These are phyloP conservation scores for Pseudopipra pipra DNA, from an alignment of 2,113 vertebrate species.

Conservation along the genomic window DNA sequence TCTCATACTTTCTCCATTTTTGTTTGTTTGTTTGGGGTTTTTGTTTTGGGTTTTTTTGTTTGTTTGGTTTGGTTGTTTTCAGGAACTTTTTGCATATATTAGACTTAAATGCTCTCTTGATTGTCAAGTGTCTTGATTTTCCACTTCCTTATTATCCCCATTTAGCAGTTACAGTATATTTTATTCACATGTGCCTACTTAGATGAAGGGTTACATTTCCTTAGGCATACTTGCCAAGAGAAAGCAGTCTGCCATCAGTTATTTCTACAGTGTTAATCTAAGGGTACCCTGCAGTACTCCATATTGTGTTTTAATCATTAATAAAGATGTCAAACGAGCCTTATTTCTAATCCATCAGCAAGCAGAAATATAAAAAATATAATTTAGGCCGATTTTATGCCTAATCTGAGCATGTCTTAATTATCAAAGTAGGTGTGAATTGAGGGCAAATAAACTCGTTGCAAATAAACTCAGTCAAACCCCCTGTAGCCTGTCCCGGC, in stretches of 20 bases:
- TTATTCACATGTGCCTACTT: not conserved
- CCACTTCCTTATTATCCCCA: not conserved
- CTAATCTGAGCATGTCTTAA: not conserved
- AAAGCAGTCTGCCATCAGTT: not conserved
- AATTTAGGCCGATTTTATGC: not conserved
- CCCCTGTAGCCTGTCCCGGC: not conserved
- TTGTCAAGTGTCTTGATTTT: not conserved
- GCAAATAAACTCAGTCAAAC: not conserved
- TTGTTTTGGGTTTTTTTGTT: not conserved
- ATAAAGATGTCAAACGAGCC: not conserved
- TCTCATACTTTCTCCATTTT: not conserved
- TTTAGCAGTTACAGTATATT: not conserved
- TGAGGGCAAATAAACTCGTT: not conserved
- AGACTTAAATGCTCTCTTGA: not conserved
- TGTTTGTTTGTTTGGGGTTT: not conserved
- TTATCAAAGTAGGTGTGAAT: not conserved
- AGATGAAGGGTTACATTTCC: not conserved
- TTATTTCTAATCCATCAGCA: not conserved
- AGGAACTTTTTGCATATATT: not conserved
- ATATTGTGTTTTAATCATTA: not conserved
- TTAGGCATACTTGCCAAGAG: not conserved
- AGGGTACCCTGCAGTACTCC: not conserved
- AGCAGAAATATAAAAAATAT: not conserved
- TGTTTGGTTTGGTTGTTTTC: not conserved
- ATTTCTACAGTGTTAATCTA: not conserved